A percentile compares a stretch with the other conserved stretches of the same genome.
phyloP scores from a whole-genome alignment of 2,888 invertebrate genomes.

The Chalcis sispes region DNA sequence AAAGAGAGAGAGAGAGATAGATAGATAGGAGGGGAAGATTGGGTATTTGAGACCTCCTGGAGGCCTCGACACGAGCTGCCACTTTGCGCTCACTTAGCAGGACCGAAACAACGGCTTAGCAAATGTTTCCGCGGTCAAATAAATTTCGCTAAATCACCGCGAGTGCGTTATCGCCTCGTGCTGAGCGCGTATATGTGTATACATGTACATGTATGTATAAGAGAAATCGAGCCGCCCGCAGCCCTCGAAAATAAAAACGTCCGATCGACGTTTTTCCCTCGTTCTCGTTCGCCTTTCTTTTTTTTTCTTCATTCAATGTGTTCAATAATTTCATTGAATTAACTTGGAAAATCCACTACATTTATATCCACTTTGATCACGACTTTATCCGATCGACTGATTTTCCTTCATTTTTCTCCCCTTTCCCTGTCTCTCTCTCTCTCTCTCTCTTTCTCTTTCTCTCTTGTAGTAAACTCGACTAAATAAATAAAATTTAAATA shows the following conservation, averaged over 20 bases:
- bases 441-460: too few relatives aligned
- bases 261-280: too few relatives aligned
- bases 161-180: conserved; percentile 23
- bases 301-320: not conserved
- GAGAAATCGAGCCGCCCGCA: too few relatives aligned
- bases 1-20: too few relatives aligned
- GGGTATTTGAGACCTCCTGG: not conserved
- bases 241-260: too few relatives aligned
- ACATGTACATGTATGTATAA: not conserved
- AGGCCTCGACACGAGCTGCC: conserved; percentile 69
- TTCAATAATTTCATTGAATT: not conserved
- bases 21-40: too few relatives aligned
- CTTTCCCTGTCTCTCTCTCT: too few relatives aligned
- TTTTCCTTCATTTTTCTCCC: too few relatives aligned
- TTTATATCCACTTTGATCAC: not conserved
- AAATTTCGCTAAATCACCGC: conserved; percentile 56
- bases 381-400: not conserved
- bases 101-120: conserved; percentile 68
- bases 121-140: conserved; percentile 56
- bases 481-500: too few relatives aligned
- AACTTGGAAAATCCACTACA: not conserved
- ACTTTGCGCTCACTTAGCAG: conserved; percentile 74
- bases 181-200: conserved; percentile 1
- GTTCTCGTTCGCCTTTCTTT: conserved; percentile 3
- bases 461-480: too few relatives aligned